Conservation (phyloP, 92 coral and sea anemone species). For the Phymanthus crucifer region DNA sequence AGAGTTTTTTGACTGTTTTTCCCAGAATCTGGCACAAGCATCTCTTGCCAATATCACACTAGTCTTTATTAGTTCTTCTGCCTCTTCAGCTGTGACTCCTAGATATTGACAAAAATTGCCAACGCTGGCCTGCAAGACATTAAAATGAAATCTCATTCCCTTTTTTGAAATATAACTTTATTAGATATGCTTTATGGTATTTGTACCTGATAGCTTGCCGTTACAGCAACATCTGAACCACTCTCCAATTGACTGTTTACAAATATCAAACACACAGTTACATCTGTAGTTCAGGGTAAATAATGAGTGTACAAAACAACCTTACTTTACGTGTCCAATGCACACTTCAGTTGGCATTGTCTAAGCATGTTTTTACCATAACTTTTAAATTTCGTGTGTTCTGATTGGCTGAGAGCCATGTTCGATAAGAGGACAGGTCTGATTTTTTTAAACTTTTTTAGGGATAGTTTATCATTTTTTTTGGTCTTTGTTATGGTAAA, state of each 20-base stretch:
- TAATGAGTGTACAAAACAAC: no score
- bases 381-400: no score
- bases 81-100: conserved; percentile 56
- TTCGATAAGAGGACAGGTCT: no score
- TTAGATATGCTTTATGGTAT: neutral
- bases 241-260: conserved; percentile 67
- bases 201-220: conserved; percentile 86
- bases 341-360: no score
- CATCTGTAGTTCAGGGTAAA: neutral
- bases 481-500: no score
- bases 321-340: no score
- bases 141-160: neutral
- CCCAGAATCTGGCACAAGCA: conserved; percentile 62
- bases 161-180: neutral
- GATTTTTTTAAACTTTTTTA: no score
- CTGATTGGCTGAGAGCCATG: no score
- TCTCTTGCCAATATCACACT: conserved; percentile 79
- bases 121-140: conserved; percentile 61
- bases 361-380: no score
- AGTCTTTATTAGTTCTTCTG: conserved; percentile 53
- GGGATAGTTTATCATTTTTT: no score
- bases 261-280: neutral
- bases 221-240: conserved; percentile 80
- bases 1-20: neutral
- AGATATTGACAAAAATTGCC: conserved; percentile 67